Conservation (phyloP, 2,888 invertebrate species). For the Himalopsyche kuldschensis region DNA sequence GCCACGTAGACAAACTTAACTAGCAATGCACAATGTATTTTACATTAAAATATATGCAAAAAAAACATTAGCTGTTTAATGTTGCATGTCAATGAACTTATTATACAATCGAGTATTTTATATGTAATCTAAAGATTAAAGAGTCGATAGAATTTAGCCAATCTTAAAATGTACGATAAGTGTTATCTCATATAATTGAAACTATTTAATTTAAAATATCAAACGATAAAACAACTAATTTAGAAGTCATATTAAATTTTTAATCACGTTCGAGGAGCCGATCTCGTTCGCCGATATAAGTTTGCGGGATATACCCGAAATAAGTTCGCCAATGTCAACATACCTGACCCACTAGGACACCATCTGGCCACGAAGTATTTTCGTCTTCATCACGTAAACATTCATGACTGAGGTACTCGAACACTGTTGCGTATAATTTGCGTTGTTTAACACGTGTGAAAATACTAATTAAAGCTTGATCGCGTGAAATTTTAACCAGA, state of each 20-base stretch:
- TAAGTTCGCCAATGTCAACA: neutral
- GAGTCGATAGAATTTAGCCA: no score
- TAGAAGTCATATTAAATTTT: neutral
- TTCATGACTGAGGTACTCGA: neutral
- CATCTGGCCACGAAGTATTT: neutral
- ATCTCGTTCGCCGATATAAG: neutral
- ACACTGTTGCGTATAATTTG: neutral
- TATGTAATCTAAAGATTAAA: no score
- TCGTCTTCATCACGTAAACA: neutral
- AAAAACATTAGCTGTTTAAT: no score
- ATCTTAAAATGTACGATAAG: no score
- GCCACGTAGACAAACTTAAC: no score
- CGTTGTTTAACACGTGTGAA: neutral
- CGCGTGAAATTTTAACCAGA: no score
- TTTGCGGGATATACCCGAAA: neutral
- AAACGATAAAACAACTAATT: neutral
- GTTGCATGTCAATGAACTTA: no score
- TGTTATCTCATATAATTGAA: neutral
- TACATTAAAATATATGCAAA: no score
- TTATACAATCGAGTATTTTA: no score
- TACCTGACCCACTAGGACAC: neutral
- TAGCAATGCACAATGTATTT: no score
- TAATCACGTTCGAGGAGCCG: neutral
- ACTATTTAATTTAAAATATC: neutral
- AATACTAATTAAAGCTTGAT: neutral